phyloP scores from a whole-genome alignment of 1,140 invertebrate genomes.

The Conus betulinus region DNA sequence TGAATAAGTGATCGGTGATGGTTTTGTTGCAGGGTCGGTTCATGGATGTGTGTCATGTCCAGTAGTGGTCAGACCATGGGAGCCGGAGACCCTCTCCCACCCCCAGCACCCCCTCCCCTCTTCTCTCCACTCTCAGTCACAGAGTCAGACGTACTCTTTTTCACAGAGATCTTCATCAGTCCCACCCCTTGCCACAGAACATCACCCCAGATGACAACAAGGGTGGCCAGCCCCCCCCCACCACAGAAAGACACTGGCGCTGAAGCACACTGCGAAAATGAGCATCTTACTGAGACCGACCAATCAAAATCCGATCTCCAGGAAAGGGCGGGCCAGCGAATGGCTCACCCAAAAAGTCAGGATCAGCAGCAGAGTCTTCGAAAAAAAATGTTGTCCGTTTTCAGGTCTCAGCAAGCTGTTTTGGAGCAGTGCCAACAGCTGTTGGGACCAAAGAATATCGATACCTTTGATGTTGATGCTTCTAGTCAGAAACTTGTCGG shows the following conservation, averaged over 20 bases:
- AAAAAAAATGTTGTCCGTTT: background rate
- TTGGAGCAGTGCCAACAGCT: background rate
- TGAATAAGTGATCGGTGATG: too few relatives aligned
- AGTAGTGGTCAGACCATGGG: slow-evolving; percentile 37
- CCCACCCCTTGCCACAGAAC: slow-evolving; percentile 17
- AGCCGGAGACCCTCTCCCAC: slow-evolving; percentile 21
- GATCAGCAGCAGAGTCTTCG: background rate
- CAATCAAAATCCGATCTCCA: background rate
- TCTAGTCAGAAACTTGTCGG: background rate
- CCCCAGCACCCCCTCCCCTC: slow-evolving; percentile 26
- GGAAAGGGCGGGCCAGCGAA: background rate
- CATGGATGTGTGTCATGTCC: slow-evolving; percentile 35
- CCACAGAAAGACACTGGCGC: background rate
- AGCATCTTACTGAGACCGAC: background rate
- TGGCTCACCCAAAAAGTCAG: background rate
- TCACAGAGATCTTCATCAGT: slow-evolving; percentile 19
- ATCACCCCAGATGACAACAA: background rate
- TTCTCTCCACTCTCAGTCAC: background rate
- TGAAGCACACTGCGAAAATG: background rate
- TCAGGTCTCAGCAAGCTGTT: background rate
- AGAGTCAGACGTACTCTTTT: background rate
- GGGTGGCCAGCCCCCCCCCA: background rate
- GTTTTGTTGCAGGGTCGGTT: slow-evolving; percentile 27
- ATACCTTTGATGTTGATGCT: background rate
- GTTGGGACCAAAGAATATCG: background rate